phyloP scores from a whole-genome alignment of 2,113 vertebrate genomes.

The Phrynosoma platyrhinos region DNA sequence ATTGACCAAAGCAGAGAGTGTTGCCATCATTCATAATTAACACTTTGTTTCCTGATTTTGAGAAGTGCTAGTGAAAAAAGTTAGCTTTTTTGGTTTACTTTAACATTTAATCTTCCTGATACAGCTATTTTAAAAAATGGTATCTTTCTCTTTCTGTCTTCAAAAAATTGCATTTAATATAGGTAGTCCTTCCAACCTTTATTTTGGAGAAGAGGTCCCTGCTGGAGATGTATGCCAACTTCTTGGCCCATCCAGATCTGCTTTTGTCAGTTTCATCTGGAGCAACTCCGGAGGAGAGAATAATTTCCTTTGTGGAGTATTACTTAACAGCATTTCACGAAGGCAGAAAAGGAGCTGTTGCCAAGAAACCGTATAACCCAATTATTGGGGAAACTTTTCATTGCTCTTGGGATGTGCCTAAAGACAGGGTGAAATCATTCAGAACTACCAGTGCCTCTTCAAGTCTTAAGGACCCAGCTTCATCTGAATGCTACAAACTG shows the following conservation, averaged over 20 bases:
- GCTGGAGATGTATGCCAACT: conserved; percentile 98
- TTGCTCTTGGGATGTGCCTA: conserved; percentile 94
- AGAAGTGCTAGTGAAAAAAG: not conserved
- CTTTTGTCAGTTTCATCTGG: conserved; percentile 90
- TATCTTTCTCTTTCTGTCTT: conserved; percentile 48
- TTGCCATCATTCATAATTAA: not conserved
- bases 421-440: conserved; percentile 83
- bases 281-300: conserved; percentile 89
- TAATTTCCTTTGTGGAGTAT: conserved; percentile 94
- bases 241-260: conserved; percentile 96
- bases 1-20: not conserved
- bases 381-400: conserved; percentile 94
- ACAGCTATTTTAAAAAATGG: conserved; percentile 42
- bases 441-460: conserved; percentile 72
- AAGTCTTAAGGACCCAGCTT: conserved; percentile 67
- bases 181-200: conserved; percentile 96
- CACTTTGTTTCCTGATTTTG: conserved; percentile 24
- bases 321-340: conserved; percentile 96
- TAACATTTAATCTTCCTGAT: not conserved
- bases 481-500: conserved; percentile 82
- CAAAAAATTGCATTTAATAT: conserved; percentile 48
- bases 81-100: not conserved
- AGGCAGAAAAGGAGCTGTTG: conserved; percentile 93
- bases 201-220: conserved; percentile 96
- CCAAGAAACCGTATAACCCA: conserved; percentile 98